Evolutionary conservation across 2,797 vertebrate genomes (phyloP), one percentile per base, ranked within the genome.

Genomic region (Halcyon chelicuti): DNA sequence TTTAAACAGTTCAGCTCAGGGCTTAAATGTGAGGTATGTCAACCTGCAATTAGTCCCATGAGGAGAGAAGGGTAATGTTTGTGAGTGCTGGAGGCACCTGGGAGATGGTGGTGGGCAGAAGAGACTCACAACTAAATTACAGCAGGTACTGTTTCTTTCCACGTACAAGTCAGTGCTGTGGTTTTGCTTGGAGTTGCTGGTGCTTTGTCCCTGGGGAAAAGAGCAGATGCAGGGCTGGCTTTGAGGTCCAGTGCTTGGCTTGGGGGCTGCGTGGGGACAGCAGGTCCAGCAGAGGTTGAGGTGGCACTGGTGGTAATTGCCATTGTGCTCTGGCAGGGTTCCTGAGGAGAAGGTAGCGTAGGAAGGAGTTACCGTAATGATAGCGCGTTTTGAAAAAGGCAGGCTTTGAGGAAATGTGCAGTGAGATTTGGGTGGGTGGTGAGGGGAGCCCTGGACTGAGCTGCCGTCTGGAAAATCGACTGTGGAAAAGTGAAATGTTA

Each of bases 401-500:
- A 91, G 82, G 75, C 88, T 91, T 92, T 68, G 78, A 93, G 94
- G 90, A 96, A 97, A 93, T 57, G 54, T 5, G 26, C 75, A 84
- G 0, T 74, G 87, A 93, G 35, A 87, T 94, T 96, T 81, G 89
- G 94, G 68, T 92, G 86, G 63, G 82, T 83, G 74, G 78, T 62
- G 61, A 81, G 74, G 93, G 74, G 84, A 85, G n/a, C 70, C 68
- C 93, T 95, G 94, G 94, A 46, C 75, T 74, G 73, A 94, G 61
- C 51, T 10, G 13, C 75, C 0, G 25, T 92, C 87, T 97, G 90
- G 95, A 95, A 97, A 97, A 86, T 72, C 1, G 7, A 65, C 90
- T 83, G 65, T 92, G 93, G 94, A 95, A 95, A 96, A 94, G 85
- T 86, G 70, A 83, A 78, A 82, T 92, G 80, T 94, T 96, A 76